Base-by-base conservation (phyloP, 2,797 vertebrate species). In the Echeneis naucrates region DNA sequence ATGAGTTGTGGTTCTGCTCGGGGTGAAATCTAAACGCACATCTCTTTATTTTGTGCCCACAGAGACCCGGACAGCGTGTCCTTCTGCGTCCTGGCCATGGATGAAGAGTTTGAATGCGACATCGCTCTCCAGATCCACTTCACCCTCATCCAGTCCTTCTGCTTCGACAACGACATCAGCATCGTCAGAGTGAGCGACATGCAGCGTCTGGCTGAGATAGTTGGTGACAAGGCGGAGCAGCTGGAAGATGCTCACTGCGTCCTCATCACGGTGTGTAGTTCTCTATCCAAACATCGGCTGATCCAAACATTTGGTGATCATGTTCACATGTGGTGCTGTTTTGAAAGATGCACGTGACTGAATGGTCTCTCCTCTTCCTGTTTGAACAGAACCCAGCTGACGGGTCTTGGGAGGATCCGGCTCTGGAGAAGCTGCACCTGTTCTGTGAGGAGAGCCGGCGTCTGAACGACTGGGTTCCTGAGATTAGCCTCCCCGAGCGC, bases 111-210 rank as follows among this genome's bases (percentile, higher is more conserved):
- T 81, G 95, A 37, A 94, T 95, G 96, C 4, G 97, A 99, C 84
- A 94, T 99, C 4, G 97, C 97, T 2, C 93, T 99, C 75, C 98
- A 99, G 92, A 99, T 99, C 83, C 97, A 99, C 88, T 99, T 99
- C 91, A 99, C 98, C n/a, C 94, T 98, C 68, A 98, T 99, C 89
- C 98, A 99, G 88, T 97, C 97, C 5, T 99, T 99, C 91, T 99
- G 97, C 87, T 98, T 98, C 11, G 97, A 98, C 89, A 99, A 99
- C 60, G 95, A 96, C 88, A 98, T 99, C 51, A 97, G 97, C 88
- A 97, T 98, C 4, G 96, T 98, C 63, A 84, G 97, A 10, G 96
- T 98, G 80, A 96, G 93, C 53, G 96, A 97, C 73, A 88, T 94
- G 72, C 93, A 94, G 78, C 94, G 95, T 42, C 93, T 98, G 83